Evolutionary conservation across 2,113 vertebrate genomes (phyloP).

Genomic region (Alligator mississippiensis): DNA sequence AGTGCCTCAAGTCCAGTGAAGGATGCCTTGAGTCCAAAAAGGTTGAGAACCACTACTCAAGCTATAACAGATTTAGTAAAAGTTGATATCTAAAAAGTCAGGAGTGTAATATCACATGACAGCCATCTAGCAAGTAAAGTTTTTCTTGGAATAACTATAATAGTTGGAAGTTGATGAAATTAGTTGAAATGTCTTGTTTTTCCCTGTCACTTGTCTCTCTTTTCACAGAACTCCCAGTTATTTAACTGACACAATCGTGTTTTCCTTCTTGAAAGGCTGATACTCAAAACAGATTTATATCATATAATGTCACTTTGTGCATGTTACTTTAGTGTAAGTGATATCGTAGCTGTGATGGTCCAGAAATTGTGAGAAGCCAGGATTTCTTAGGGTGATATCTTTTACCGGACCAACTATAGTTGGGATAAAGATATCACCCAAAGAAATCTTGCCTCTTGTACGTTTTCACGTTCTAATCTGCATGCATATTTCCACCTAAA

Average conservation of each 20-base stretch:
- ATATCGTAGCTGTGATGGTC: too few relatives aligned
- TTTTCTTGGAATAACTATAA: conserved; percentile 28
- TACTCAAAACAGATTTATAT: neutral
- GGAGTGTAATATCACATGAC: conserved; percentile 30
- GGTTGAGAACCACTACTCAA: neutral
- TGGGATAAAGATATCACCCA: too few relatives aligned
- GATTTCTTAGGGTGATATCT: too few relatives aligned
- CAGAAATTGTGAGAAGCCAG: too few relatives aligned
- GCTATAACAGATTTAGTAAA: conserved; percentile 19
- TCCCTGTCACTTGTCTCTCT: conserved; percentile 20
- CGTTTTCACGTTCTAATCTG: neutral
- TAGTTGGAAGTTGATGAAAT: conserved; percentile 52
- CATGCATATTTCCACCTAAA: neutral
- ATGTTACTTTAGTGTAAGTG: neutral
- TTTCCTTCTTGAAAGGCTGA: neutral
- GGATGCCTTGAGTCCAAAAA: too few relatives aligned
- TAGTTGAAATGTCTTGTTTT: conserved; percentile 11
- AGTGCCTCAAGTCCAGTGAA: too few relatives aligned
- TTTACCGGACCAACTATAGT: too few relatives aligned
- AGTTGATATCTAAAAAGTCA: conserved; percentile 49
- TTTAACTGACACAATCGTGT: conserved; percentile 17
- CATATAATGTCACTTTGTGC: neutral
- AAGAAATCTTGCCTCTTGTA: too few relatives aligned
- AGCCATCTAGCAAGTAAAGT: conserved; percentile 3
- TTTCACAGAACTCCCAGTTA: neutral